Evolutionary conservation across 2,888 invertebrate genomes (phyloP), one percentile per base, ranked within the genome.

Genomic region (Drosophila meridiana): DNA sequence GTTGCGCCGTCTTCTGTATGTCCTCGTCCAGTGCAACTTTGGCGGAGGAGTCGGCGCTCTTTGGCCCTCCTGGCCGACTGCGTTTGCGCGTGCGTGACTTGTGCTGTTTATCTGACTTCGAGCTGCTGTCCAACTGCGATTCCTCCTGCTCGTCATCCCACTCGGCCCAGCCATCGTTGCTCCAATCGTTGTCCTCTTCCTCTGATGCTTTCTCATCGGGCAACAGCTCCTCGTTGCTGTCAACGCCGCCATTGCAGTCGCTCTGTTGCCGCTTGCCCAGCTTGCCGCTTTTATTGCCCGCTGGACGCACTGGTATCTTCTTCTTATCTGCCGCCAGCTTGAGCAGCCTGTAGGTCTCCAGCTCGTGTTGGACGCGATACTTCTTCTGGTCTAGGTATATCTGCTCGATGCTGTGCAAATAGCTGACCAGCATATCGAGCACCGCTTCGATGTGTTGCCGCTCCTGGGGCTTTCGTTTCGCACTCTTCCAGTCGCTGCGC

Each of bases 381-480:
- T 98, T 97, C 93, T 97, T 97, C 78, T 98, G 96, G 92, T 98
- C 97, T 64, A 97, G 96, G 92, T 98, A 98, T 69, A 98, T 95
- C 91, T 97, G 96, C 81, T 97, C 97, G 0, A 98, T 97, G 70
- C 95, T 95, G 93, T 97, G 97, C 73, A 98, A 94, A 92, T 98
- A 98, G 59, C 94, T 94, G 70, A 97, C 96, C 74, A 98, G 94
- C 5, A 97, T 94, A 62, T 96, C 95, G 43, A 97, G 93, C 3
- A 98, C 96, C 55, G 95, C 95, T 73, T 96, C 95, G 89, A 96
- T 95, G 92, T 98, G 98, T 78, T 97, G 96, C 11, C 95, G 94
- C 72, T 95, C 94, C 91, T 98, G 98, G 28, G 93, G 93, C 75
- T 93, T 93, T 34, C 94, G 92, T 20, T 95, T 94, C 3, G 78